These are phyloP conservation scores for Drosophila paramelanica DNA, from an alignment of 2,888 invertebrate genomes.

Conservation along the genomic window DNA sequence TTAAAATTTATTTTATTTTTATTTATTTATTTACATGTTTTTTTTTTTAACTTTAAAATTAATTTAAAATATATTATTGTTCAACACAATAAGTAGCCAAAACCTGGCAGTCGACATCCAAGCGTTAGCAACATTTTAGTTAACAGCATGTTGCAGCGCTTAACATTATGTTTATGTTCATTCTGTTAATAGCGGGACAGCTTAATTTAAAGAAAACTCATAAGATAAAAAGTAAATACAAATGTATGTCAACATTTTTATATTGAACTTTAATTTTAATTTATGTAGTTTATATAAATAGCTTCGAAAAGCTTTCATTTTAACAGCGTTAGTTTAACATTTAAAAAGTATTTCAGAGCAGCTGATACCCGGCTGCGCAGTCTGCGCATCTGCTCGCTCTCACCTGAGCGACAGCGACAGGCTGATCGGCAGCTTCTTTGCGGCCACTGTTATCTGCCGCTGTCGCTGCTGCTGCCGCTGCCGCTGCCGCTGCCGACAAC, in stretches of 20 bases:
- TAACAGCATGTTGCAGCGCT: constrained; percentile 21
- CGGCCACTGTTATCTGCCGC: constrained; percentile 37
- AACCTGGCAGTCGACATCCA: neutral
- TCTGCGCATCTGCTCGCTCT: constrained; percentile 42
- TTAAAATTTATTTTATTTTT: neutral
- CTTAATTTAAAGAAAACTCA: too few relatives aligned
- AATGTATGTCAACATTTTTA: too few relatives aligned
- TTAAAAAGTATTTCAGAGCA: constrained; percentile 10
- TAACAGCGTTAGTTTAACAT: neutral
- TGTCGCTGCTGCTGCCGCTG: constrained; percentile 17
- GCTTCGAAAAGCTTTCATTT: neutral
- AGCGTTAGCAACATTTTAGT: constrained; percentile 33
- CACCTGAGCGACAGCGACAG: constrained; percentile 46
- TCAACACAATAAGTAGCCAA: neutral
- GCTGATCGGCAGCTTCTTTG: constrained; percentile 64
- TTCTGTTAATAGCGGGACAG: neutral
- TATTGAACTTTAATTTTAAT: neutral
- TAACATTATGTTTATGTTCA: constrained; percentile 3
- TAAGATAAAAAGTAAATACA: neutral
- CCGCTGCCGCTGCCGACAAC: constrained; percentile 19
- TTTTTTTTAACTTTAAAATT: neutral
- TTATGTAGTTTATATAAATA: neutral
- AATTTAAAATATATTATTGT: neutral
- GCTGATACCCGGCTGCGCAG: constrained; percentile 30
- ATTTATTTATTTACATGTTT: neutral